Percentiles rank a stretch among this genome's conserved stretches.
These are phyloP conservation scores for Upupa epops DNA, from an alignment of 2,113 vertebrate species.

Conservation along the genomic window DNA sequence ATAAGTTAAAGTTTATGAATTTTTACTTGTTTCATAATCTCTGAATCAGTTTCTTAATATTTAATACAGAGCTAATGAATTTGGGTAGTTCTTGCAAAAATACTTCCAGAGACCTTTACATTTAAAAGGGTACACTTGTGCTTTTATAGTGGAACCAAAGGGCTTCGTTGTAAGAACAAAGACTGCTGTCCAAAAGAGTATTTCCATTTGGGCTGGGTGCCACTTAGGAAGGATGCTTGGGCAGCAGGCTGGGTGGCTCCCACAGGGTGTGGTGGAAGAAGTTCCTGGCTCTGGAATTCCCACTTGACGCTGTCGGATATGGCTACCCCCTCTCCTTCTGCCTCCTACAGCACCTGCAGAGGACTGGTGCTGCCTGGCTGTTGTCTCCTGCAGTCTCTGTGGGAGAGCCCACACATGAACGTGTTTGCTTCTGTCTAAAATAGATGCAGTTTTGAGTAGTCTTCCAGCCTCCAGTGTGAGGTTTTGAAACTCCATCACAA, in stretches of 20 bases:
- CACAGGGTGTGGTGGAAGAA: neutral
- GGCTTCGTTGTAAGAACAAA: neutral
- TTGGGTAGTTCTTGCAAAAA: neutral
- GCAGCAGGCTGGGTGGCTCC: neutral
- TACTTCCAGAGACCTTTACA: neutral
- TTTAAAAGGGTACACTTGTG: neutral
- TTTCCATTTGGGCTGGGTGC: neutral
- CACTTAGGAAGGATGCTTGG: rapidly evolving
- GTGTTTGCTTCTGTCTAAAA: constrained; percentile 37
- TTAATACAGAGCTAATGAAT: neutral
- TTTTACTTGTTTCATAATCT: neutral
- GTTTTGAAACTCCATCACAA: constrained; percentile 31
- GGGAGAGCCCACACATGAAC: constrained; percentile 19
- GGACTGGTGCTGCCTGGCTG: constrained; percentile 1
- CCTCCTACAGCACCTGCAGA: neutral
- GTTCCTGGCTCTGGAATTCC: neutral
- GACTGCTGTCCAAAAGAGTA: rapidly evolving
- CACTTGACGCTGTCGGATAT: neutral
- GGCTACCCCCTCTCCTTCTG: neutral
- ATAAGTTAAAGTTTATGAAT: neutral
- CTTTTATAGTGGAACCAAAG: neutral
- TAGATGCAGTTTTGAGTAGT: constrained; percentile 33
- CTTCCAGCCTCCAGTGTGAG: constrained; percentile 42
- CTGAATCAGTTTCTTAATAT: neutral
- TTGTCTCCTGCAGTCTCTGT: neutral